phyloP scores from a whole-genome alignment of 2,888 invertebrate genomes.

The Hemistola chrysoprasaria region DNA sequence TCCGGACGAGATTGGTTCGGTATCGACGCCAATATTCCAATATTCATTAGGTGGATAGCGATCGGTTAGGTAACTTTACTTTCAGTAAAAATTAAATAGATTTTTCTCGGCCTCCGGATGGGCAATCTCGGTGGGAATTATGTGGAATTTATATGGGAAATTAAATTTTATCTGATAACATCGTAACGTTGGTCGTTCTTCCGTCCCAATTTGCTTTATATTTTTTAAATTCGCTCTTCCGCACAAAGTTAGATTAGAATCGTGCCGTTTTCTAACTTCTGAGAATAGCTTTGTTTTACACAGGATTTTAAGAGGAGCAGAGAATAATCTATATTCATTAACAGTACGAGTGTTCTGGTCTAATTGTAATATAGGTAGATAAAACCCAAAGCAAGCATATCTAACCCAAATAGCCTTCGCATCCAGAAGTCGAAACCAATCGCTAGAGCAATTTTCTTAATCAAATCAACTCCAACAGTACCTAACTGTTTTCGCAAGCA shows the following conservation, averaged over 20 bases:
- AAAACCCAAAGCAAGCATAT: no score
- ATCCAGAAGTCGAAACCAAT: constrained; percentile 3
- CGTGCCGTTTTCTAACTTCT: no score
- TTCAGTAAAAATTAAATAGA: constrained; percentile 18
- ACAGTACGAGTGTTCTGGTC: neutral
- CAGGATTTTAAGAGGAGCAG: neutral
- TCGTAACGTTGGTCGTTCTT: constrained; percentile 4
- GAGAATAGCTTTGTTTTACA: no score
- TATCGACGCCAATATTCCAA: constrained; percentile 40
- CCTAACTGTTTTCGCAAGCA: constrained; percentile 19
- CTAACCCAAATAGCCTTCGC: no score
- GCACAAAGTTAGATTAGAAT: no score
- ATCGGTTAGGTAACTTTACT: constrained; percentile 29
- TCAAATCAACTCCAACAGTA: constrained; percentile 17
- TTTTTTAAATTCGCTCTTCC: no score
- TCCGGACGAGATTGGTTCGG: constrained; percentile 39
- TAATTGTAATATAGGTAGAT: no score
- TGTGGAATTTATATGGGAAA: constrained; percentile 14
- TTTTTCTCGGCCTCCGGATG: constrained; percentile 16
- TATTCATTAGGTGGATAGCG: constrained; percentile 39
- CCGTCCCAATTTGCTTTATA: no score
- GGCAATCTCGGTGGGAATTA: constrained; percentile 13
- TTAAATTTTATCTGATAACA: constrained; percentile 19
- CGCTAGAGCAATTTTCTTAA: constrained; percentile 16
- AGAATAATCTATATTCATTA: neutral